Evolutionary conservation across 2,113 vertebrate species (phyloP).

Genomic region (Tupaia chinensis): DNA sequence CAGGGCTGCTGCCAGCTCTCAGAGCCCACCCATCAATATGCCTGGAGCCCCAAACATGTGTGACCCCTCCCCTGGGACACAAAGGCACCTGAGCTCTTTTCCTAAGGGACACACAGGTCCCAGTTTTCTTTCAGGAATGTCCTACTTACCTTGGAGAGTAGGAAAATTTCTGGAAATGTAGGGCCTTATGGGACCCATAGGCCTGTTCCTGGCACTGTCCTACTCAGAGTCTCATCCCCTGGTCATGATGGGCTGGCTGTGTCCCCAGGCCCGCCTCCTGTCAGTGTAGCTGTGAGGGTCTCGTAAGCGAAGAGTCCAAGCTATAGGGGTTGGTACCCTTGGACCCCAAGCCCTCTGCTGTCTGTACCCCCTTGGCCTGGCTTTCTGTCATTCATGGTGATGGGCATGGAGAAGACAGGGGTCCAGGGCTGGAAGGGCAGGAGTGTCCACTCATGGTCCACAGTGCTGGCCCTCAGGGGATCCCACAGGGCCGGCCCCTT

Average conservation of each 20-base stretch:
- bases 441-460: not conserved
- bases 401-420: not conserved
- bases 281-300: not conserved
- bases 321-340: too few species aligned
- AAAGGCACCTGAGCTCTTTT: accelerated
- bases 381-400: accelerated
- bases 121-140: not conserved
- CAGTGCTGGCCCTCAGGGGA: not conserved
- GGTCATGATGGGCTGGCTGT: accelerated
- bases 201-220: too few species aligned
- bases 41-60: not conserved
- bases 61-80: not conserved
- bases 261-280: not conserved
- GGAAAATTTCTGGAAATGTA: too few species aligned
- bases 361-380: not conserved
- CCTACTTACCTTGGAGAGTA: too few species aligned
- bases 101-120: accelerated
- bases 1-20: accelerated
- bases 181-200: not conserved
- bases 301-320: too few species aligned
- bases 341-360: too few species aligned
- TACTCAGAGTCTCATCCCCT: not conserved
- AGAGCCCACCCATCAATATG: too few species aligned
- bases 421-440: too few species aligned
- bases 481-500: not conserved